These are phyloP conservation scores for Mus pahari DNA, from an alignment of 2,113 vertebrate species.

Conservation along the genomic window DNA sequence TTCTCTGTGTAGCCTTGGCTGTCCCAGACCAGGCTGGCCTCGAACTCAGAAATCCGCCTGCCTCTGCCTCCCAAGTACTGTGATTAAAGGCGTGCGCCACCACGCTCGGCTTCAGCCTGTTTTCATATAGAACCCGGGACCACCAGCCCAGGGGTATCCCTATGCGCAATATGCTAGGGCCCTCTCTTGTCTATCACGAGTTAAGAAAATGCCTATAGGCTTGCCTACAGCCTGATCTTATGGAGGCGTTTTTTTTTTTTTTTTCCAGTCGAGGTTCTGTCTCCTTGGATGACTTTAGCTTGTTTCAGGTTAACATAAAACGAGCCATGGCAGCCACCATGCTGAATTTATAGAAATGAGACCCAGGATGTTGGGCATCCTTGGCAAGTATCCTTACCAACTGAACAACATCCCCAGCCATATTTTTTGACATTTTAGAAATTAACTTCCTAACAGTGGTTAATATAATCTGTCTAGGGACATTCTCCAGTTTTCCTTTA, in stretches of 20 bases:
- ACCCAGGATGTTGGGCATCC: not conserved
- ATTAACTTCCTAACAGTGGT: not conserved
- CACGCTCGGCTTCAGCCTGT: too few relatives aligned
- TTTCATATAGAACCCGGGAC: not conserved
- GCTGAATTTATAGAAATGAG: not conserved
- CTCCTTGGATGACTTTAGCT: not conserved
- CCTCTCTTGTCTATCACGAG: not conserved
- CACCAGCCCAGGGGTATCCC: not conserved
- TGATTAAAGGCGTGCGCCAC: too few relatives aligned
- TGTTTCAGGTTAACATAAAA: not conserved
- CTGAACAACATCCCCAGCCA: not conserved
- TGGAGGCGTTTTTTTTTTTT: not conserved
- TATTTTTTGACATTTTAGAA: not conserved
- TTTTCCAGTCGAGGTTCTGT: not conserved
- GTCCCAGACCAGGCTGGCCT: too few relatives aligned
- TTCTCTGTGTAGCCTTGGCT: too few relatives aligned
- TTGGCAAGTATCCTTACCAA: not conserved
- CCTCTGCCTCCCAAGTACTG: too few relatives aligned
- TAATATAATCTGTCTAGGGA: conserved; percentile 11
- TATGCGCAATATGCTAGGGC: not conserved
- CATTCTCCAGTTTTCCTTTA: conserved; percentile 19
- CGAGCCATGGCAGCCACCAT: not conserved
- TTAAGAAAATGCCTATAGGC: not conserved
- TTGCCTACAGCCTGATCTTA: not conserved
- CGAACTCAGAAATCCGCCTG: too few relatives aligned